phyloP scores from a whole-genome alignment of 2,797 vertebrate species.

The Triplophysa yarkandensis region DNA sequence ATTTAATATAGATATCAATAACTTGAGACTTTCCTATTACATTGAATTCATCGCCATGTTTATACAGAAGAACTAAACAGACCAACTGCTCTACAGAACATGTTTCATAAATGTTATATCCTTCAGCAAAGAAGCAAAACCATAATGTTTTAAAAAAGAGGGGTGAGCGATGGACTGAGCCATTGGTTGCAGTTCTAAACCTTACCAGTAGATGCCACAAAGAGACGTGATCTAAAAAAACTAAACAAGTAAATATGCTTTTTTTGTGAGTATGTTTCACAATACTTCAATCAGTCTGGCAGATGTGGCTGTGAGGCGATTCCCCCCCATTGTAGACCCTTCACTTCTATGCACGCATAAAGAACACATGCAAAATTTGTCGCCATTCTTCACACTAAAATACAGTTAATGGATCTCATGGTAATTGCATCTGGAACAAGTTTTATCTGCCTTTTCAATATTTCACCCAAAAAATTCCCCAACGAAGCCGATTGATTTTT shows the following conservation, averaged over 20 bases:
- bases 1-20: too few relatives aligned
- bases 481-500: slow-evolving; percentile 16
- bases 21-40: too few relatives aligned
- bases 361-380: slow-evolving; percentile 52
- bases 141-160: too few relatives aligned
- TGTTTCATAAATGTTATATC: too few relatives aligned
- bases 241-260: slow-evolving; percentile 10
- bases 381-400: slow-evolving; percentile 52
- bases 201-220: too few relatives aligned
- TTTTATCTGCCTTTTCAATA: slow-evolving; percentile 52
- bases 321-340: slow-evolving; percentile 21
- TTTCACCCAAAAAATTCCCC: slow-evolving; percentile 20
- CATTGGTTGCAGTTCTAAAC: too few relatives aligned
- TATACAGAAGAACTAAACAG: too few relatives aligned
- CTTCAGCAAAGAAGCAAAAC: too few relatives aligned
- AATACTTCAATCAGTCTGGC: slow-evolving; percentile 56
- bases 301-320: slow-evolving; percentile 30
- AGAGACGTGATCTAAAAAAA: too few relatives aligned
- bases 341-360: slow-evolving; percentile 46
- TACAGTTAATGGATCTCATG: slow-evolving; percentile 59
- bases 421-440: slow-evolving; percentile 57
- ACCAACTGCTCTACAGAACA: too few relatives aligned
- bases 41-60: too few relatives aligned
- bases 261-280: slow-evolving; percentile 52
- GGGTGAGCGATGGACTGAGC: too few relatives aligned